Base-by-base conservation (phyloP, 2,888 invertebrate genomes). In the Hirtodrosophila confusa region DNA sequence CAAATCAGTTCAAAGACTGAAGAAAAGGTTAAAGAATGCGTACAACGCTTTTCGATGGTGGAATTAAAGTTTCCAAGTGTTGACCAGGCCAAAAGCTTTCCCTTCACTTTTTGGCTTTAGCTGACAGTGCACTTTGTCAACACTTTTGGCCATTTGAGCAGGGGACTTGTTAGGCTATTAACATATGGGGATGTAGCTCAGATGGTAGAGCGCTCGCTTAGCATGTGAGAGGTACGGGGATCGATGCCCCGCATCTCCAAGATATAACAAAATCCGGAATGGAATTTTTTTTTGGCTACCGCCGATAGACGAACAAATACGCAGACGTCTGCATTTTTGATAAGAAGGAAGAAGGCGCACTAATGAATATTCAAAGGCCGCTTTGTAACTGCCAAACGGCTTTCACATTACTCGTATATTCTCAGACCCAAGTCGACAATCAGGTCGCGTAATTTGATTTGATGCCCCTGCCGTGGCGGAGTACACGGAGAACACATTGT, bases 191-290 rank as follows among this genome's bases (percentile, higher is more conserved):
- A 90, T 91, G 91, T 91, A 91, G 91, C 91, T 91, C 91, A 91
- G 91, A 91, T 91, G 91, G 91, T 91, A 91, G 91, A 91, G 91
- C 91, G 91, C 91, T 91, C 91, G 91, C 91, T 91, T 91, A 91
- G 91, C 91, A 91, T 91, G 91, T 90, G 91, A 91, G 91, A 91
- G 91, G 91, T 91, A 91, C 90, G 90, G 91, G 90, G 91, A 91
- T 91, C 91, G 91, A 91, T 91, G 88, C 91, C 91, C 91, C 90
- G 91, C 91, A 90, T 91, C 91, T 91, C 91, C 91, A 91, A 65
- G 48, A 41, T 24, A 24, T 11, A 10, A 5, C 1, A 12, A n/a
- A 36, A 33, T 50, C 55, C 51, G 29, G 48, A 49, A 47, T 56
- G 55, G 57, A 62, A 43, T 54, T 56, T 74, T 62, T 66, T 57